Conservation (phyloP, 1,140 invertebrate genomes). For the Formica selysi region DNA sequence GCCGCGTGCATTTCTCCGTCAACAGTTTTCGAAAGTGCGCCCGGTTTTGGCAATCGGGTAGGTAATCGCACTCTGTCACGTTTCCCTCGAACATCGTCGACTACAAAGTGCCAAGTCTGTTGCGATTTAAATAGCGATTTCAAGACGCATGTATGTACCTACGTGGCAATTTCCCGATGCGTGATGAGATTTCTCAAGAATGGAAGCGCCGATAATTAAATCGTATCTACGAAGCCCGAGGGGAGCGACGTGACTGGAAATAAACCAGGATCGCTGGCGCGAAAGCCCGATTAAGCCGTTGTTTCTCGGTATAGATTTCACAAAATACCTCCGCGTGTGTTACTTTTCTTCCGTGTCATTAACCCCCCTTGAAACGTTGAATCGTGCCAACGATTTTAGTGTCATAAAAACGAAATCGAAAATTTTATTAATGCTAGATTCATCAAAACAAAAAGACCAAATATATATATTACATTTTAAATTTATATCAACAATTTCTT, state of each 20-base stretch:
- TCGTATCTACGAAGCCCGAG: slow-evolving; percentile 17
- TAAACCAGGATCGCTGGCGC: slow-evolving; percentile 25
- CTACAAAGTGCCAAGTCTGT: background rate
- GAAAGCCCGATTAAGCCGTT: slow-evolving; percentile 6
- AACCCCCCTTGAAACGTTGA: background rate
- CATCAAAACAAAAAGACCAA: too few relatives aligned
- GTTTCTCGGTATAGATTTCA: slow-evolving; percentile 42
- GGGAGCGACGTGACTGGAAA: slow-evolving; percentile 51
- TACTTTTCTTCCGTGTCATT: slow-evolving; percentile 1
- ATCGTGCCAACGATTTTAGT: background rate
- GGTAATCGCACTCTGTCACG: too few relatives aligned
- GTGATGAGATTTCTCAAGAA: slow-evolving; percentile 21
- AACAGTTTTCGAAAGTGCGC: background rate
- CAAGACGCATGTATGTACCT: background rate
- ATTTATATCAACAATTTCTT: too few relatives aligned
- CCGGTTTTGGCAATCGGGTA: slow-evolving; percentile 1
- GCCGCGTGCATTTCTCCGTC: background rate
- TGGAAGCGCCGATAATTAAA: slow-evolving; percentile 57
- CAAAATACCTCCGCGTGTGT: slow-evolving; percentile 47
- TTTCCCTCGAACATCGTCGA: background rate
- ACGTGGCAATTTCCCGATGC: background rate
- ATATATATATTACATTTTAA: too few relatives aligned
- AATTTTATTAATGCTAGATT: too few relatives aligned
- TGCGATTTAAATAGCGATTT: slow-evolving; percentile 27
- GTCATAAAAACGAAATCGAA: background rate